Conservation (phyloP, 2,113 vertebrate genomes). For the Marmota flaviventris region DNA sequence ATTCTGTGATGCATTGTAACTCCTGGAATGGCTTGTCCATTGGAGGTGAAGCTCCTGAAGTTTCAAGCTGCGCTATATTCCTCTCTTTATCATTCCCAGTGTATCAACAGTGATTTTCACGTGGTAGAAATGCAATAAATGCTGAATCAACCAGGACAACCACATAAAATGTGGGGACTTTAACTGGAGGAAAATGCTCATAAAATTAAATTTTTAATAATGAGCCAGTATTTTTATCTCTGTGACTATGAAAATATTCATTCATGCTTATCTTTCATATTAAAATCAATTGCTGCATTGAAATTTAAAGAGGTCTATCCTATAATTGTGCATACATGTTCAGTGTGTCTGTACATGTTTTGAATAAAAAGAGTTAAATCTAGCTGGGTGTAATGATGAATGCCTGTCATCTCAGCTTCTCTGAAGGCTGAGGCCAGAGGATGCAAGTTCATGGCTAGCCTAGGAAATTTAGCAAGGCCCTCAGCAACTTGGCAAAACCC, state of each 20-base stretch:
- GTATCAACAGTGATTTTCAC: background rate
- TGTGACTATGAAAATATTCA: background rate
- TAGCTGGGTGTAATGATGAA: too few species aligned
- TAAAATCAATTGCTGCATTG: background rate
- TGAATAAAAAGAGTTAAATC: slow-evolving; percentile 34
- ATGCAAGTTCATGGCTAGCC: too few species aligned
- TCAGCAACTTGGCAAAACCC: too few species aligned
- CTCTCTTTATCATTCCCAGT: background rate
- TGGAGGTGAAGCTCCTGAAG: background rate
- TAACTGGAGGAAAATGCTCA: slow-evolving; percentile 3
- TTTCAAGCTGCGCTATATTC: background rate
- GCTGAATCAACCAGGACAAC: background rate
- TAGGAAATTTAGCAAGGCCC: too few species aligned
- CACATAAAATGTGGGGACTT: background rate
- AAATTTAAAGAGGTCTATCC: background rate
- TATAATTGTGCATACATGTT: background rate
- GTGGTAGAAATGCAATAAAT: background rate
- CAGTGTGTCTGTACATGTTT: background rate
- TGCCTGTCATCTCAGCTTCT: too few species aligned
- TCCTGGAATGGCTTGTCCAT: background rate
- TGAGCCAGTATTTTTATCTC: slow-evolving; percentile 3
- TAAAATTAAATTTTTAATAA: background rate
- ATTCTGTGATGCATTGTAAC: background rate
- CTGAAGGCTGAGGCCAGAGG: too few species aligned
- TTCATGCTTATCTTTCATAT: background rate